Base-by-base conservation (phyloP, 2,888 invertebrate genomes). In the Pandemis cinnamomeana region DNA sequence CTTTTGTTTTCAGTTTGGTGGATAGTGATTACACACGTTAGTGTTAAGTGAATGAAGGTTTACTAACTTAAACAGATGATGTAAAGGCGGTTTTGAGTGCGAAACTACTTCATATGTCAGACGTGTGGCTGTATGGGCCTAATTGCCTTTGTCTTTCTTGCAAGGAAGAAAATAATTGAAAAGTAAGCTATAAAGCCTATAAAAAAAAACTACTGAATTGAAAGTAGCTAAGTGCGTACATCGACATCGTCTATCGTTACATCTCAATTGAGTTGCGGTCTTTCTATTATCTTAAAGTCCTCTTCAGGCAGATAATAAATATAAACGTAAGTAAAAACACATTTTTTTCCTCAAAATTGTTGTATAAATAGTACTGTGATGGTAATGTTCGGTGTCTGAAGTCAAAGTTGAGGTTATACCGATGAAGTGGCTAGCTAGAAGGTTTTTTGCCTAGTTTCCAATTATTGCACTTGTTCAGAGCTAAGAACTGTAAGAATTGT, bases 401-500 rank as follows among this genome's bases (percentile, higher is more conserved):
- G 66, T 66, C 1, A 42, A 36, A 68, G 69, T 78, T 78, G 13
- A 42, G 62, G 60, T 78, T 80, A 71, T 76, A 77, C 20, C 20
- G 7, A 55, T 55, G 15, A 42, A 27, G 48, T 27, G 27, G n/a
- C 27, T 77, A 75, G 0, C 70, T 48, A 58, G 20, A 20, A 20
- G 72, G 75, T 11, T 27, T 66, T 72, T 53, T 51, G 63, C 48
- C 2, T 13, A 55, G 20, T 63, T 67, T 55, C 46, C 41, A n/a
- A 7, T 68, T 27, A 68, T 44, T 62, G 91, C 91, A 91, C 86
- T 87, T 78, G 81, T 87, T 91, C 91, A 91, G 91, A 89, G 82
- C 91, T 84, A 81, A 80, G 83, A 82, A 87, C 83, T 77, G 70
- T 55, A 71, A 89, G 87, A 66, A 73, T 80, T 71, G 76, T 89